Percentiles rank a stretch among this genome's conserved stretches.
Conservation (phyloP, 1,140 invertebrate genomes). For the Plodia interpunctella region DNA sequence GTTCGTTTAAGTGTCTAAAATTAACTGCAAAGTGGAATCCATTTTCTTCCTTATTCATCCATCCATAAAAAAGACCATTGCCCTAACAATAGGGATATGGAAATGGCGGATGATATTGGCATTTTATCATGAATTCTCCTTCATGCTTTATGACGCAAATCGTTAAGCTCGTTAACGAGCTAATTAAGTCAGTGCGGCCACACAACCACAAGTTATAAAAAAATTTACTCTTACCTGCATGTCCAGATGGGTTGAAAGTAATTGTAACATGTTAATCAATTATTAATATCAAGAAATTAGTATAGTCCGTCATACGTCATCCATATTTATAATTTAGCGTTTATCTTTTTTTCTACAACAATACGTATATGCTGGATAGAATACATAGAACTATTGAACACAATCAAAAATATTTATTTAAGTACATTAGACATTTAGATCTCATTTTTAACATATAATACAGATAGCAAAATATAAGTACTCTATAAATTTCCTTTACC, state of each 20-base stretch:
- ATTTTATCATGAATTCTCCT: no score
- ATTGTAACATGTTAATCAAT: neutral
- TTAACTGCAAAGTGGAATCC: no score
- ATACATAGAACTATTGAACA: neutral
- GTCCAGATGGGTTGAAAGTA: neutral
- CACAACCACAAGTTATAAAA: no score
- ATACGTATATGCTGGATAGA: neutral
- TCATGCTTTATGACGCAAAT: no score
- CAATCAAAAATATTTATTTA: neutral
- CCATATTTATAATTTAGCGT: slow-evolving; percentile 2
- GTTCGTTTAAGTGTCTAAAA: no score
- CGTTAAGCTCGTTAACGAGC: no score
- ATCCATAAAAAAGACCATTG: no score
- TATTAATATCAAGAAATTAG: neutral
- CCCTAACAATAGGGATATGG: no score
- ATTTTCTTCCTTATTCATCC: no score
- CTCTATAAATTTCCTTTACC: neutral
- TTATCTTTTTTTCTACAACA: neutral
- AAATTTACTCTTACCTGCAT: neutral
- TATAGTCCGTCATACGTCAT: no score
- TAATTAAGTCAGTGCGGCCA: no score
- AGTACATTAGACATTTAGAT: neutral
- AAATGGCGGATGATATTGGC: no score
- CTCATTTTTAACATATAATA: neutral
- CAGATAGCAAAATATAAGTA: neutral